phyloP scores from a whole-genome alignment of 2,797 vertebrate species.

The Meriones psammophilus region DNA sequence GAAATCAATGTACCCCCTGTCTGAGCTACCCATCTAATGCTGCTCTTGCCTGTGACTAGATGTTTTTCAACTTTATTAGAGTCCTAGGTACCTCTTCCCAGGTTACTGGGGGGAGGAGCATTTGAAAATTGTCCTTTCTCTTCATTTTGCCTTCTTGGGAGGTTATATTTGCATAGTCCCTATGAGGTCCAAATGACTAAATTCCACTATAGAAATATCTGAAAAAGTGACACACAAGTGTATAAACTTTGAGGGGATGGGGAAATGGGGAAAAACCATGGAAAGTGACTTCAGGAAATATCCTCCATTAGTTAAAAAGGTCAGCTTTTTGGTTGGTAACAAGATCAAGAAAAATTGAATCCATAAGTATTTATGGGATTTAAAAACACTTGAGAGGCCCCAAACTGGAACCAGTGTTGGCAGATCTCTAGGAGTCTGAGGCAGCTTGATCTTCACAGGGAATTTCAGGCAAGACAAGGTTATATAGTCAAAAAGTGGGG shows the following conservation, averaged over 20 bases:
- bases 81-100: background rate
- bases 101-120: background rate
- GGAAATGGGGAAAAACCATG: background rate
- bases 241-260: background rate
- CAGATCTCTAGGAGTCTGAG: background rate
- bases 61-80: conserved; percentile 59
- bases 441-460: background rate
- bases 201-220: conserved; percentile 28
- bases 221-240: conserved; percentile 18
- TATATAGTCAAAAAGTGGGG: too few species aligned
- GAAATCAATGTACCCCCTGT: conserved; percentile 66
- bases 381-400: conserved; percentile 17
- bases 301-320: conserved; percentile 41
- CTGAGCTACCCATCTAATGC: conserved; percentile 58
- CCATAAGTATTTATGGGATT: background rate
- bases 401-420: conserved; percentile 19
- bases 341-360: conserved; percentile 48
- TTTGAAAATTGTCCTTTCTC: conserved; percentile 49
- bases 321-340: background rate
- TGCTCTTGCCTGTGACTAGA: conserved; percentile 21
- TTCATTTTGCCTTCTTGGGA: background rate
- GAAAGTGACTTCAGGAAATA: background rate
- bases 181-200: conserved; percentile 40
- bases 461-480: background rate
- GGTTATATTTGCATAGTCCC: conserved; percentile 48